Base-by-base conservation (phyloP, 2,797 vertebrate genomes). In the Emys orbicularis region DNA sequence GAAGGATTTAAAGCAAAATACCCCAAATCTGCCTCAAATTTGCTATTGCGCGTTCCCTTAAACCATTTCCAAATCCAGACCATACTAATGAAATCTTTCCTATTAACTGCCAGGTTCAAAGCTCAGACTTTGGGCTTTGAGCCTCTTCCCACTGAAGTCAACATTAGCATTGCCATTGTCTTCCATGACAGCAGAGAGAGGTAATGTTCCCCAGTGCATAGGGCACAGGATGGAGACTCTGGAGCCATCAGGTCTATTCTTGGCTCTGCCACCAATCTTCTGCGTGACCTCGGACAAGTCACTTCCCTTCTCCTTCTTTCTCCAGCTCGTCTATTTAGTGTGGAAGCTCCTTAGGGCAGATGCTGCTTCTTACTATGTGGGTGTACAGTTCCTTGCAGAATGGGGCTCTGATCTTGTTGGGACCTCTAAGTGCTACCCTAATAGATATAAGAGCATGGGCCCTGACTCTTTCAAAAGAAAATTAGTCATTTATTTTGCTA, bases 1-100 rank as follows among this genome's bases (percentile, higher is more conserved):
- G 76, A 95, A 84, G 77, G 87, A 86, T 49, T 65, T 41, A 57
- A 76, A 89, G 44, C n/a, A 90, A 90, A 84, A 27, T 72, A 23
- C 1, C 12, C 50, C 31, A 77, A 90, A 90, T 83, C 21, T 41
- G 49, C 80, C 84, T 56, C 9, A n/a, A 47, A 31, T 87, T 57
- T 79, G 54, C 50, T 61, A 47, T 47, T 65, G 53, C 3, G 44
- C 81, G 54, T 6, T 41, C 2, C 44, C 41, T 27, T 47, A 47
- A 34, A 88, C 5, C 11, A 29, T 84, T 52, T 50, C 49, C 74
- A 83, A 74, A 80, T 77, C 44, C 44, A 47, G 27, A 15, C 27
- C 27, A 49, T 49, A 31, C 74, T 31, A 31, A 77, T 49, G 27
- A 29, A 49, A 31, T 49, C 15, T 77, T 76, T 47, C 74, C 44